Evolutionary conservation across 92 coral and sea anemone species (phyloP), one percentile per base, ranked within the genome.

Genomic region (Parazoanthus atlanticus): DNA sequence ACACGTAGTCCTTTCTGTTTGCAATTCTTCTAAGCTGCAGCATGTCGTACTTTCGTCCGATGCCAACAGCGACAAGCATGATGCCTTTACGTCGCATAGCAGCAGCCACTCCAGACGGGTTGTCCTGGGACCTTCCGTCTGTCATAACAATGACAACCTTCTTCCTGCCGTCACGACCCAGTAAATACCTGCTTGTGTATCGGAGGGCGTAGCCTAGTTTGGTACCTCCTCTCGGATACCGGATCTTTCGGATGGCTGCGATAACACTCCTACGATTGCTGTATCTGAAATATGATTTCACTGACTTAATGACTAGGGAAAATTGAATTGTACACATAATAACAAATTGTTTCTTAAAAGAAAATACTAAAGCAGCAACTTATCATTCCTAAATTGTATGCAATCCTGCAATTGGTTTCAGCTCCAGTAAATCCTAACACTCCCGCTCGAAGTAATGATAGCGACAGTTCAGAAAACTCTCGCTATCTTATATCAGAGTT

Each of bases 121-220:
- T 73, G 78, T 93, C 96, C 13, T 38, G 74, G 26, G 96, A 93
- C 64, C 72, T 88, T 16, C 93, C 94, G 43, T 88, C 94, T 8
- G 96, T 86, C 78, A 93, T 88, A 19, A 93, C 90, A 41, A 91
- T 64, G 6, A 91, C 74, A 19, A 91, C 89, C 64, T 83, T 83
- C 28, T 83, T 83, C 78, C 79, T 85, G 67, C 69, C 80, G 16
- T 92, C 67, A 47, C 88, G 56, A 21, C 86, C 79, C 30, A 93
- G 69, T 36, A 93, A 32, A 71, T 74, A 65, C 38, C 64, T 91
- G 81, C 86, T 78, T 16, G 89, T 89, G 56, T 89, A 86, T 11
- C 70, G 58, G 26, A 91, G 78, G 71, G 93, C 96, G 17, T 43
- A 36, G 16, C 93, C 96, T 10, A 90, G 70, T 54, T 73, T 67